Evolutionary conservation across 2,113 vertebrate genomes (phyloP), one percentile per base, ranked within the genome.

Genomic region (Polypterus senegalus): DNA sequence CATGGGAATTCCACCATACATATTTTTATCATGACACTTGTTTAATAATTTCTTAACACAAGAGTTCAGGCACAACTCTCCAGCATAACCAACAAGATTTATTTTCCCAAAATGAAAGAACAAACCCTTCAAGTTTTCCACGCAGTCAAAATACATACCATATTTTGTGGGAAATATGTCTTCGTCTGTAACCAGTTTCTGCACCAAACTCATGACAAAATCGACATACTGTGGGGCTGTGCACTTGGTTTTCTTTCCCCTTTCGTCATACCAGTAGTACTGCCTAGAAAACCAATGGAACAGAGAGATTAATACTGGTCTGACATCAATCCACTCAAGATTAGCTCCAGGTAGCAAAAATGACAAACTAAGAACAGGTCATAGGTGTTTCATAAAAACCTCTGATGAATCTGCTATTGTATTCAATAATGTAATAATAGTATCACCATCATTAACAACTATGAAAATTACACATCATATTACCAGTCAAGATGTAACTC

Each of bases 221-320:
- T 99, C 95, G 5, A 99, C 91, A 3, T 99, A 99, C 81, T 99
- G 96, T 5, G 96, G 96, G 57, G 92, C 96, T 1, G 95, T 97
- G 85, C 96, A 98, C 76, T 99, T 99, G 45, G 91, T 89, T 83
- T 99, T 99, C 89, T 95, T 97, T 67, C 96, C 95, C 85, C 86
- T 89, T 76, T 97, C 95, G 3, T 99, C 96, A 76, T 98, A 90
- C 95, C 96, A 98, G 91, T 93, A 93, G 90, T 97, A 97, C 83
- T 92, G 96, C 79, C 96, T 99, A 27, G 27, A 27, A 27, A 27
- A 27, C 27, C 27, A 27, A 2, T 27, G 27, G 27, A 27, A 27
- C 27, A 27, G 27, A 27, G 27, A 27, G 27, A 27, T 27, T 27
- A 27, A 27, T 27, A 27, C 27, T 27, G 27, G 27, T 27, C 27